Conservation (phyloP, 2,113 vertebrate genomes). For the Addax nasomaculatus region DNA sequence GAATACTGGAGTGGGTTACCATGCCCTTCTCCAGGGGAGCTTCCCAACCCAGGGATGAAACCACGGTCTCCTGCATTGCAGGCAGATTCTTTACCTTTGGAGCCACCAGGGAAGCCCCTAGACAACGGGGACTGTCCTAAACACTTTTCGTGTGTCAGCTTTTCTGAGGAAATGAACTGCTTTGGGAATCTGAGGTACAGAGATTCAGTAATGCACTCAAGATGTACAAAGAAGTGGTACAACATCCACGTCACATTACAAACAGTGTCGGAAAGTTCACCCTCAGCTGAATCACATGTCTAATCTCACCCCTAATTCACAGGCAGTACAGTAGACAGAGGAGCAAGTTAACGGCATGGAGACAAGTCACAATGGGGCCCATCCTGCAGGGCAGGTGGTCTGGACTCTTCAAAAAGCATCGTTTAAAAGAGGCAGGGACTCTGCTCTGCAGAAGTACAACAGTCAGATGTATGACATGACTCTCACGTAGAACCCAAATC, state of each 20-base stretch:
- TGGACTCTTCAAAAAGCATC: not conserved
- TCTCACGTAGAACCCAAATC: not conserved
- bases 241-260: rapidly evolving
- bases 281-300: not conserved
- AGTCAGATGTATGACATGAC: not conserved
- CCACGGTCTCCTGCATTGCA: not conserved
- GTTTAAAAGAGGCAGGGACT: not conserved
- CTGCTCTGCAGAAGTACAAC: not conserved
- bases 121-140: rapidly evolving
- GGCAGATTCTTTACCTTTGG: not conserved
- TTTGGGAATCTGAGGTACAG: not conserved
- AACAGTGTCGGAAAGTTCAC: not conserved
- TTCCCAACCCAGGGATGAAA: not conserved
- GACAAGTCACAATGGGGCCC: not conserved
- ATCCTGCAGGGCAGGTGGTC: not conserved
- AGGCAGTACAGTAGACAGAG: not conserved
- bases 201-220: not conserved
- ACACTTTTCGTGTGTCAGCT: not conserved
- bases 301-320: not conserved
- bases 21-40: not conserved
- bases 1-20: not conserved
- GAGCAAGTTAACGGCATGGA: rapidly evolving
- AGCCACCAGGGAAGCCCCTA: not conserved
- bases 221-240: not conserved
- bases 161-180: not conserved